A percentile compares a stretch with the other conserved stretches of the same genome.
phyloP scores from a whole-genome alignment of 2,797 vertebrate genomes.

The Rhynchonycteris naso region DNA sequence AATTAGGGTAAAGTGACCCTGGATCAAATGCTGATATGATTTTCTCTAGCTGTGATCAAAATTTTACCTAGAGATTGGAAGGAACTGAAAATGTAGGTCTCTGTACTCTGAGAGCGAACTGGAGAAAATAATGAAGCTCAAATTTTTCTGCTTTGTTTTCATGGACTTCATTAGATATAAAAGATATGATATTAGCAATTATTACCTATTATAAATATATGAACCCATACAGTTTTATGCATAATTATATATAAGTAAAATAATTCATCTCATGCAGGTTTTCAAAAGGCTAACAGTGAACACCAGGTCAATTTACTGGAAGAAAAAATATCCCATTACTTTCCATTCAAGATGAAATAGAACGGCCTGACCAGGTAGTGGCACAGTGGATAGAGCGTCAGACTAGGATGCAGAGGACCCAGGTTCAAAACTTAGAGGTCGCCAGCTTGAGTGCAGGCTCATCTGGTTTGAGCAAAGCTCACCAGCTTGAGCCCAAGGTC shows the following conservation, averaged over 20 bases:
- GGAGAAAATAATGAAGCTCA: background rate
- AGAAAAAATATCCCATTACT: background rate
- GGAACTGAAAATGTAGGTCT: background rate
- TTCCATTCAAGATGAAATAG: background rate
- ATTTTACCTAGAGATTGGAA: background rate
- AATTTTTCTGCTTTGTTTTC: background rate
- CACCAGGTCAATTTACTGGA: background rate
- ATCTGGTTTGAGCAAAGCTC: no score
- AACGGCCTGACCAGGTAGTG: background rate
- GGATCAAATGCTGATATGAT: background rate
- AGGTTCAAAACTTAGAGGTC: no score
- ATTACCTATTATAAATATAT: background rate
- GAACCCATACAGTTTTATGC: background rate
- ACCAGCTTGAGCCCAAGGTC: no score
- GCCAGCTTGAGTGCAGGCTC: no score
- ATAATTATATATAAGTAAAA: background rate
- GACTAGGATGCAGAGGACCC: no score
- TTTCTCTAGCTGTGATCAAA: background rate
- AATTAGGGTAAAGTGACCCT: background rate
- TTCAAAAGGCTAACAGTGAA: conserved; percentile 10
- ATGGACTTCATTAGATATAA: background rate
- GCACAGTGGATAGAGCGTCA: no score
- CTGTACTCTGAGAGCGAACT: background rate
- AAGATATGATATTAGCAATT: background rate
- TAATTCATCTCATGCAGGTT: background rate